Conservation (phyloP, 2,113 vertebrate genomes). For the Zeus faber region DNA sequence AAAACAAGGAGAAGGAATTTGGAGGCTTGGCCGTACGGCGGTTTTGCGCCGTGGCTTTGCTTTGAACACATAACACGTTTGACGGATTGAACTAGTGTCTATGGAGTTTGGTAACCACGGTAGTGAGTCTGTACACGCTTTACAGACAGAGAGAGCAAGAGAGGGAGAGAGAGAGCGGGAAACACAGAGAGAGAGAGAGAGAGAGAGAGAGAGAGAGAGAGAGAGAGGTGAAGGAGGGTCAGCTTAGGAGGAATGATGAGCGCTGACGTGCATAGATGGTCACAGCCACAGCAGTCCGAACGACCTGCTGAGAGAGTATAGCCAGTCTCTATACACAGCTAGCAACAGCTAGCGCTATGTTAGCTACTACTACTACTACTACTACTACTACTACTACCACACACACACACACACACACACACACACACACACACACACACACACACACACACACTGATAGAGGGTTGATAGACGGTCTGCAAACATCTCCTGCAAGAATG, state of each 20-base stretch:
- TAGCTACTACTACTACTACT: too few species aligned
- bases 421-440: background rate
- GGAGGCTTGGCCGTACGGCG: too few species aligned
- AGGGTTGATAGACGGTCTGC: background rate
- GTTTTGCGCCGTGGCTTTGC: too few species aligned
- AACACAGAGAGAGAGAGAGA: background rate
- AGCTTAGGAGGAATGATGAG: conserved; percentile 31
- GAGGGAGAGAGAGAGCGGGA: background rate
- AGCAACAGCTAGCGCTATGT: conserved; percentile 38
- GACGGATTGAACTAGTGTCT: too few species aligned
- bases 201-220: conserved; percentile 14
- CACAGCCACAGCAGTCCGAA: conserved; percentile 59
- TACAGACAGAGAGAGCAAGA: conserved; percentile 35
- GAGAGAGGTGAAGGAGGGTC: conserved; percentile 13
- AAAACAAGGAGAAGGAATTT: too few species aligned
- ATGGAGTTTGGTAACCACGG: conserved; percentile 39
- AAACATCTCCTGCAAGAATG: background rate
- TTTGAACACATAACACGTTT: too few species aligned
- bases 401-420: background rate
- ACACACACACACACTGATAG: conserved; percentile 4
- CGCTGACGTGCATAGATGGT: conserved; percentile 58
- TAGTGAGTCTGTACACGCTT: conserved; percentile 25
- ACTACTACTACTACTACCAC: too few species aligned
- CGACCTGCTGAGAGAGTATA: conserved; percentile 68
- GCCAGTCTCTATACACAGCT: conserved; percentile 52